Base-by-base conservation (phyloP, 2,888 invertebrate genomes). In the Autographa gamma region DNA sequence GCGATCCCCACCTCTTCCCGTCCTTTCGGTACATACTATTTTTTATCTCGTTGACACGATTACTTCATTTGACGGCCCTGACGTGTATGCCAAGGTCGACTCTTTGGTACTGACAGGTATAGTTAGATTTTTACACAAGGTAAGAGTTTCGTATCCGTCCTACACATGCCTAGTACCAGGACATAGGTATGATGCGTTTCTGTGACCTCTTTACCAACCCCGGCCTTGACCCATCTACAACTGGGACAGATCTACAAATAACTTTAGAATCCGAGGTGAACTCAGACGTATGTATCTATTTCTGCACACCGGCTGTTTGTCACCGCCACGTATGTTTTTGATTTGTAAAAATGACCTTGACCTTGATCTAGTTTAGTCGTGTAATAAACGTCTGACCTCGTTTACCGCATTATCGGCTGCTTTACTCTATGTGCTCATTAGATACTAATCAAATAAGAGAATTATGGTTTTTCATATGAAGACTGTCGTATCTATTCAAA, bases 341-440 rank as follows among this genome's bases (percentile, higher is more conserved):
- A 93, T 94, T 95, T 93, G 94, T 95, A 94, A 94, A 93, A 94
- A 92, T 95, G 95, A 94, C 95, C 95, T 95, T 95, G 95, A 95
- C 95, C 95, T 95, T 95, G 95, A 95, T 95, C 95, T 93, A 94
- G 89, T 94, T 95, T 92, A 89, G 90, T 88, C 88, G 86, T 91
- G 93, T 94, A 92, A 93, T 94, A 94, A 94, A 94, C 91, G 86
- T 85, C 89, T 94, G 95, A 93, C 95, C 95, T 95, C 95, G 94
- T 94, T 95, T 92, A 92, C 92, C 86, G 89, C 89, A 94, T 93
- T 95, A 95, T 95, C 93, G 91, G 85, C 89, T 90, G 86, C 88
- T 91, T 92, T 92, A 91, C 64, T 86, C 87, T 79, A 81, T 79
- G 90, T 90, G 86, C 89, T 92, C 89, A 93, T 94, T 89, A 90